phyloP scores from a whole-genome alignment of 37 sponge, comb jelly and placozoan species.

The Agelas oroides region DNA sequence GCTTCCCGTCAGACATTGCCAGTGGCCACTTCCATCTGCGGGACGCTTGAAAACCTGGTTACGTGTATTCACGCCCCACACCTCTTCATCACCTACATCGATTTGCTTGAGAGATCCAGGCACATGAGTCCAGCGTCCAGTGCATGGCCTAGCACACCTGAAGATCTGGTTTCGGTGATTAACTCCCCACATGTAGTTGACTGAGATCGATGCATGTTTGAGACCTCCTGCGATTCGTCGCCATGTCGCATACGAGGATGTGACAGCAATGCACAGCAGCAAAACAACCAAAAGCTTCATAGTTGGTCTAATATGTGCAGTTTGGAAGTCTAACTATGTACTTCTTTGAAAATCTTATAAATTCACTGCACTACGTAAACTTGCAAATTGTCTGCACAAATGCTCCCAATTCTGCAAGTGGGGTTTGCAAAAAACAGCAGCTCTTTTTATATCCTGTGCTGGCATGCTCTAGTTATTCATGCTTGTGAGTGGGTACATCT shows the following conservation, averaged over 20 bases:
- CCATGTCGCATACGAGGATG: not conserved
- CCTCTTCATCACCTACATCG: constrained; percentile 45
- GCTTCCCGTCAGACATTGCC: constrained; percentile 5
- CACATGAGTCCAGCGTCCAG: constrained; percentile 31
- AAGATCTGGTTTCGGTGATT: constrained; percentile 2
- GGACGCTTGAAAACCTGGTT: constrained; percentile 25
- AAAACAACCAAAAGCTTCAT: too few relatives aligned
- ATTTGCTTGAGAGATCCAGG: constrained; percentile 36
- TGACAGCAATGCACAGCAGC: too few relatives aligned
- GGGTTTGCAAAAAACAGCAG: too few relatives aligned
- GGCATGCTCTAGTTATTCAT: too few relatives aligned
- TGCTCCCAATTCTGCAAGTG: too few relatives aligned
- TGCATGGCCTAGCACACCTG: constrained; percentile 43
- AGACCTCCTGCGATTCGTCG: constrained; percentile 31
- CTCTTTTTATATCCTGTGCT: too few relatives aligned
- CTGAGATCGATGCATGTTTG: constrained; percentile 9
- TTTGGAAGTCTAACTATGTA: too few relatives aligned
- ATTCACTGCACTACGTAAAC: too few relatives aligned
- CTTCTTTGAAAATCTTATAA: too few relatives aligned
- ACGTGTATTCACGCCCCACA: constrained; percentile 42
- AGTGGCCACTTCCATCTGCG: constrained; percentile 42
- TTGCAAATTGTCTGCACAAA: too few relatives aligned
- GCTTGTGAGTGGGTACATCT: too few relatives aligned
- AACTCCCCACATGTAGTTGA: constrained; percentile 51
- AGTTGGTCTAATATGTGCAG: too few relatives aligned